Conservation (phyloP, 1,140 invertebrate species). For the Leptinotarsa undecemlineata region DNA sequence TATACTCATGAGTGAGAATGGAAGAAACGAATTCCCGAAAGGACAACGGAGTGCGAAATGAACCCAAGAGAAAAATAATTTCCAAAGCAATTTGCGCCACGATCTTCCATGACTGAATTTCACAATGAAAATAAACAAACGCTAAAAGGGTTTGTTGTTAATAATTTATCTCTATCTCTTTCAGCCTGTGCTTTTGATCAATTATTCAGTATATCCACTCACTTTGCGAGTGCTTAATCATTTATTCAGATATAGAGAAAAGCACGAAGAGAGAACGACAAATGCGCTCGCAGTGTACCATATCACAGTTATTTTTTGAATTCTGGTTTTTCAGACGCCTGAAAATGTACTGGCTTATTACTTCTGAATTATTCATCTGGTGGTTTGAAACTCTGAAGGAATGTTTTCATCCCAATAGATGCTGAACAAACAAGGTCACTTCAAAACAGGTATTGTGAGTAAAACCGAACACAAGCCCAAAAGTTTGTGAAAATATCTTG, state of each 20-base stretch:
- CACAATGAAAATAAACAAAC: slow-evolving; percentile 32
- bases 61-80: neutral
- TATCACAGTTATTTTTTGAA: slow-evolving; percentile 22
- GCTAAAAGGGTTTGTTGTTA: slow-evolving; percentile 38
- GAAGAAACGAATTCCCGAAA: neutral
- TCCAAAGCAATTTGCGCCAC: neutral
- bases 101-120: slow-evolving; percentile 1
- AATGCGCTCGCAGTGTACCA: slow-evolving; percentile 27
- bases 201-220: slow-evolving; percentile 28
- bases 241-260: slow-evolving; percentile 26
- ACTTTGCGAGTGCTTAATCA: slow-evolving; percentile 30
- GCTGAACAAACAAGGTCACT: too few species aligned
- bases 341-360: neutral
- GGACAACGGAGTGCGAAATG: neutral
- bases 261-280: slow-evolving; percentile 5
- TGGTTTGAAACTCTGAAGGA: neutral
- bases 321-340: neutral
- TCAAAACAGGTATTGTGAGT: too few species aligned
- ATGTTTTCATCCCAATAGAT: neutral
- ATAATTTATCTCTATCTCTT: slow-evolving; percentile 38
- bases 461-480: too few species aligned
- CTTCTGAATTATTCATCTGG: neutral
- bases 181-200: slow-evolving; percentile 33
- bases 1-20: too few species aligned
- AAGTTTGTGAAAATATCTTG: too few species aligned